Evolutionary conservation across 2,113 vertebrate species (phyloP).

Genomic region (Lepidiolamprologus cunningtoni): DNA sequence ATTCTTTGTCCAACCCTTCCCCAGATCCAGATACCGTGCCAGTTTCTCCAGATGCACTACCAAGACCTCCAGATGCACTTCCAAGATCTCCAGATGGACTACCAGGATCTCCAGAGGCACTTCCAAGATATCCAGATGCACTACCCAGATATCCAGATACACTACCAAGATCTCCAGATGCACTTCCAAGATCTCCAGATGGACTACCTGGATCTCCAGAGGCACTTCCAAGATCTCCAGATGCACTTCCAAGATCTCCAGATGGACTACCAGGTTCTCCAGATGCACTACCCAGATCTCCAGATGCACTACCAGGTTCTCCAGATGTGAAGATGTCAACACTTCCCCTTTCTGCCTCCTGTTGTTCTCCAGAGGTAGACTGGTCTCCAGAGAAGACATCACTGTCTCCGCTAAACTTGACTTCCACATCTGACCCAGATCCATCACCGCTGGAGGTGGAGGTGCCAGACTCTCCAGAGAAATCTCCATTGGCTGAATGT

Average conservation of each 20-base stretch:
- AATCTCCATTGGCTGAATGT: constrained; percentile 54
- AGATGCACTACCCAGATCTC: neutral
- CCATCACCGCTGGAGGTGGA: constrained; percentile 23
- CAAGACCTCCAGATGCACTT: neutral
- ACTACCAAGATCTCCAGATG: constrained; percentile 7
- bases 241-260: constrained; percentile 33
- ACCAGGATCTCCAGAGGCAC: constrained; percentile 43
- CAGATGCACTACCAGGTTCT: constrained; percentile 36
- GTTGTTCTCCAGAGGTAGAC: constrained; percentile 31
- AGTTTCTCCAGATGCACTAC: constrained; percentile 49
- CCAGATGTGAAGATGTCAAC: constrained; percentile 15
- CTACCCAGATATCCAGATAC: neutral
- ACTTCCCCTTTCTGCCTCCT: constrained; percentile 47
- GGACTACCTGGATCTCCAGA: constrained; percentile 15
- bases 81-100: constrained; percentile 40
- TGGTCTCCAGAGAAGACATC: constrained; percentile 32
- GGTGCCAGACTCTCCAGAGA: constrained; percentile 35
- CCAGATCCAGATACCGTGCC: neutral
- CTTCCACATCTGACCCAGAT: constrained; percentile 39
- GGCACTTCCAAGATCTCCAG: constrained; percentile 31
- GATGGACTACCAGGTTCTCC: neutral
- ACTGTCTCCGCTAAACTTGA: constrained; percentile 20
- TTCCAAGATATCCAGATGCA: constrained; percentile 22
- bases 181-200: neutral
- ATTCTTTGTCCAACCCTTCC: neutral